phyloP scores from a whole-genome alignment of 2,797 vertebrate species.

The Microctenopoma steveboyesi region DNA sequence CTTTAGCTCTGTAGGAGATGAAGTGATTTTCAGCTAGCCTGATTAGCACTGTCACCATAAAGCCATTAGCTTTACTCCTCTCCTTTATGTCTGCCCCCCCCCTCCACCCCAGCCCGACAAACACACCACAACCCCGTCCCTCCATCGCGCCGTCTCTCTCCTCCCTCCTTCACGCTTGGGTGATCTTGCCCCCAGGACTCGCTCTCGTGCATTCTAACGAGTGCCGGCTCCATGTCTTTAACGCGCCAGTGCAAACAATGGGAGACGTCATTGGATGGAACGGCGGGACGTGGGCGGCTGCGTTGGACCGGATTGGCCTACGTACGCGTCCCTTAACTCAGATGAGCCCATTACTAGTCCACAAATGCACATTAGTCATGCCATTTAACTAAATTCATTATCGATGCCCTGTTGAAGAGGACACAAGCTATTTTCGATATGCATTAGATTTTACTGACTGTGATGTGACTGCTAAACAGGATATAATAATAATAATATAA shows the following conservation, averaged over 20 bases:
- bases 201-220: constrained; percentile 77
- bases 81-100: background rate
- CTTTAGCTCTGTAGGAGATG: constrained; percentile 60
- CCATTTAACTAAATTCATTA: constrained; percentile 75
- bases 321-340: constrained; percentile 25
- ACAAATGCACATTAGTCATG: constrained; percentile 71
- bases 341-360: constrained; percentile 55
- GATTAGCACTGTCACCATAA: constrained; percentile 69
- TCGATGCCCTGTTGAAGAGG: constrained; percentile 66
- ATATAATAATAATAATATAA: background rate
- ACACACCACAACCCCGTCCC: constrained; percentile 14
- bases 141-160: constrained; percentile 54
- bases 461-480: constrained; percentile 53
- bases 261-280: constrained; percentile 54
- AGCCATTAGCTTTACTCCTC: constrained; percentile 68
- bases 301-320: constrained; percentile 43
- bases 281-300: constrained; percentile 33
- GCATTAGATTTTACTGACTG: constrained; percentile 57
- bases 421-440: constrained; percentile 66
- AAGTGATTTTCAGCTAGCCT: constrained; percentile 62
- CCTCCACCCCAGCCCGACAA: background rate
- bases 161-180: constrained; percentile 76
- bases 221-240: constrained; percentile 54
- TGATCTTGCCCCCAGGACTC: constrained; percentile 71
- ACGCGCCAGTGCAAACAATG: constrained; percentile 59